Base-by-base conservation (phyloP, 2,113 vertebrate genomes). In the Ciconia boyciana region DNA sequence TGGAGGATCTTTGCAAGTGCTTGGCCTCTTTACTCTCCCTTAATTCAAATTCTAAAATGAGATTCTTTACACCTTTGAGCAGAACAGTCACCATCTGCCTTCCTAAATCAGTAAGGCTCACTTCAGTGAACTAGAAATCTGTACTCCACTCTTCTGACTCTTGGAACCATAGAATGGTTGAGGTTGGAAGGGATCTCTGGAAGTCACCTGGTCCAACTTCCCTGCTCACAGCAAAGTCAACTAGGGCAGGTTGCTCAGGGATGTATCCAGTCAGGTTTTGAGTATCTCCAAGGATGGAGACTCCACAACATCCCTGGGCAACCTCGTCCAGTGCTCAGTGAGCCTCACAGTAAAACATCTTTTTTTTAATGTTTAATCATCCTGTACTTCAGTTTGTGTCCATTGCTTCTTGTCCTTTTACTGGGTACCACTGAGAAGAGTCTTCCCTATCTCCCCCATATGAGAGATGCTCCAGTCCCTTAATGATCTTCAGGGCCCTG, bases 41-140 rank as follows among this genome's bases (percentile, higher is more conserved):
- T 91, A 95, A 91, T 93, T 93, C 78, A 85, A 94, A 89, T 84
- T 91, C 89, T 95, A 94, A 96, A 93, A 90, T 82, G n/a, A 93
- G 69, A 71, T 87, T 91, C 81, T 91, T 95, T 95, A 89, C 91
- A 95, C 84, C 66, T 97, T 96, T 96, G 77, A 90, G 78, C 31
- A 89, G 75, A 87, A 76, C 65, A 79, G 57, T 93, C 78, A 96
- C 93, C 94, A 87, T 93, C 91, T 95, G 93, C 93, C 77, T 96
- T 85, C 78, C 82, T 93, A 82, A 69, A 87, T 93, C 84, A 76
- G 87, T 61, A 69, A 75, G 57, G 70, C 74, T 95, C 81, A 52
- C 62, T 87, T 94, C 57, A 85, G 61, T 93, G 93, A 96, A 85
- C 89, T 82, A 94, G 83, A 91, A 96, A 84, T 68, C 43, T 57